phyloP scores from a whole-genome alignment of 1,140 invertebrate genomes.

The Andrena cerasifolii region DNA sequence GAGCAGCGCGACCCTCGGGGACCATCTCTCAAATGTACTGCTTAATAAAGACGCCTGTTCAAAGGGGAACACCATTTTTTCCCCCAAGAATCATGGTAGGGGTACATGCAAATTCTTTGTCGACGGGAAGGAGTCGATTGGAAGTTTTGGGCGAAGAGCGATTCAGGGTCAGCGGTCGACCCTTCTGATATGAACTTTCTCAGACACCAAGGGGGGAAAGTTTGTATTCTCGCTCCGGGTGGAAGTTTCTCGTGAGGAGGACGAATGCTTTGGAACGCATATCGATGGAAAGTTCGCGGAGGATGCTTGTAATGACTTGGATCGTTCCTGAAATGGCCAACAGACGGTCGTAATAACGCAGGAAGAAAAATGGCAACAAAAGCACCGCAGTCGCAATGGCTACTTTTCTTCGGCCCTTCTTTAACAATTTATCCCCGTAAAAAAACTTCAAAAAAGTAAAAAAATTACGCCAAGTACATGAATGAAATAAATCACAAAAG shows the following conservation, averaged over 20 bases:
- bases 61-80: background rate
- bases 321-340: conserved; percentile 17
- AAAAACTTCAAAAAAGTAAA: no score
- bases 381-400: no score
- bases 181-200: conserved; percentile 47
- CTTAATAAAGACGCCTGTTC: background rate
- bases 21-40: background rate
- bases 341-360: conserved; percentile 1
- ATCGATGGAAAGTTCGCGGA: conserved; percentile 47
- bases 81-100: background rate
- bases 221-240: conserved; percentile 42
- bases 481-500: no score
- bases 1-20: no score
- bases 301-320: conserved; percentile 28
- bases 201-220: conserved; percentile 22
- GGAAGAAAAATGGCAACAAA: background rate
- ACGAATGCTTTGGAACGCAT: conserved; percentile 47
- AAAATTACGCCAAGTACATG: no score
- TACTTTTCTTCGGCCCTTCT: no score
- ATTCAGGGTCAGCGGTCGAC: conserved; percentile 50
- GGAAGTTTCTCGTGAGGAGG: conserved; percentile 37
- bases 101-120: conserved; percentile 22
- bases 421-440: no score
- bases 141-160: conserved; percentile 42
- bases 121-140: conserved; percentile 24